Conservation (phyloP, 2,797 vertebrate genomes). For the Acestrorhynchus altus region DNA sequence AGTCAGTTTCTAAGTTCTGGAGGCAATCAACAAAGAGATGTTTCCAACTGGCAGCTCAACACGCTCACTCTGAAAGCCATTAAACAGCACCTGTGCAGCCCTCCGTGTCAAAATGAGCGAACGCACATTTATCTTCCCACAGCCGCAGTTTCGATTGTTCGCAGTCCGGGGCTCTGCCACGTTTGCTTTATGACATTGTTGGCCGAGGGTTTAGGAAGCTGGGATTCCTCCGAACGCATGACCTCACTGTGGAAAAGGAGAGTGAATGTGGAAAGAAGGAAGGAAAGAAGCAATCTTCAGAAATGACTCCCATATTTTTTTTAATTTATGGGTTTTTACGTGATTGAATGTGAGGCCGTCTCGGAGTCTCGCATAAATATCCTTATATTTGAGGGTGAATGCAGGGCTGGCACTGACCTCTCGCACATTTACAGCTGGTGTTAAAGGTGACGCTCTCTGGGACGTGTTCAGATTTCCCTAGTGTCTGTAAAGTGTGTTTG, state of each 20-base stretch:
- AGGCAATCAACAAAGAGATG: conserved; percentile 30
- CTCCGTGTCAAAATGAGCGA: conserved; percentile 63
- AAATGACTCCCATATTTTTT: not conserved
- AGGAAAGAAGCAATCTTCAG: conserved; percentile 76
- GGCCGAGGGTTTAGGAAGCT: conserved; percentile 83
- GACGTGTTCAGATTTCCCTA: not conserved
- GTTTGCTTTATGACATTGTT: conserved; percentile 75
- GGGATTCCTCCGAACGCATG: conserved; percentile 79
- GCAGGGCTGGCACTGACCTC: not conserved
- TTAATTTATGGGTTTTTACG: not conserved
- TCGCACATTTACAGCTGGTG: not conserved
- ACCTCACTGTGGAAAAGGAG: conserved; percentile 77
- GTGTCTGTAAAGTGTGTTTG: not conserved
- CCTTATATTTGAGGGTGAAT: not conserved
- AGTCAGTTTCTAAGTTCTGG: conserved; percentile 13
- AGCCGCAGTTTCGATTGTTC: too few species aligned
- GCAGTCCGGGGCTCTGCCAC: too few species aligned
- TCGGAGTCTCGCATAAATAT: not conserved
- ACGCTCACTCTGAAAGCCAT: conserved; percentile 51
- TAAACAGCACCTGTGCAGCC: conserved; percentile 65
- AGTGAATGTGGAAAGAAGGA: conserved; percentile 66
- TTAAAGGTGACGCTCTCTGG: not conserved
- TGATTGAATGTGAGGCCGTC: not conserved
- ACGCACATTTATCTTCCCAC: conserved; percentile 64
- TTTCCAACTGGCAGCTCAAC: conserved; percentile 61